These are phyloP conservation scores for Drosophila takahashii DNA, from an alignment of 1,140 invertebrate species.

Conservation along the genomic window DNA sequence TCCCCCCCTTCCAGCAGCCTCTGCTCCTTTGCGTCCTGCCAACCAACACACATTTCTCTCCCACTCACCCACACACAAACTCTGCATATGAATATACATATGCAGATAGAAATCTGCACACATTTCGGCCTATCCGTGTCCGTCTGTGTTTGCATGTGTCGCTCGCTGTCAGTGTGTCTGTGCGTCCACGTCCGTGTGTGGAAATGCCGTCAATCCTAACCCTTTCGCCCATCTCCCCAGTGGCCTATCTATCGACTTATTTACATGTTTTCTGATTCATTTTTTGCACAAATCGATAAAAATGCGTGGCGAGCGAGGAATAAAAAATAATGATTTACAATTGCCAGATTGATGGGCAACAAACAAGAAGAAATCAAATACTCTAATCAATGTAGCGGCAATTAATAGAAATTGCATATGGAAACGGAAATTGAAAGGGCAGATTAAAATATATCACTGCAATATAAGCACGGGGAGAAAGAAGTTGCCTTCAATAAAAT, in stretches of 20 bases:
- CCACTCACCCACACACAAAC: slow-evolving; percentile 1
- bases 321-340: slow-evolving; percentile 30
- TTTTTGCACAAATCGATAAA: slow-evolving; percentile 48
- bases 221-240: slow-evolving; percentile 49
- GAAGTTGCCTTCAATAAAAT: no score
- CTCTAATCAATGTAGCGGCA: slow-evolving; percentile 43
- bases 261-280: slow-evolving; percentile 74
- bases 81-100: slow-evolving; percentile 67
- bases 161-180: slow-evolving; percentile 7
- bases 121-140: slow-evolving; percentile 49
- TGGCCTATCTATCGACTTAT: slow-evolving; percentile 58
- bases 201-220: slow-evolving; percentile 76
- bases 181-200: slow-evolving; percentile 12
- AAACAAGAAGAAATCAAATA: slow-evolving; percentile 41
- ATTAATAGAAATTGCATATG: slow-evolving; percentile 39
- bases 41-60: slow-evolving; percentile 25
- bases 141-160: slow-evolving; percentile 30
- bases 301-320: slow-evolving; percentile 28
- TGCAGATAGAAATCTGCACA: slow-evolving; percentile 63
- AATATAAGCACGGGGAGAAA: not conserved
- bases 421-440: slow-evolving; percentile 21
- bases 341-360: slow-evolving; percentile 38
- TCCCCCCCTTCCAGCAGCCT: slow-evolving; percentile 2
- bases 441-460: not conserved
- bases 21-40: slow-evolving; percentile 18